Conservation (phyloP, 2,888 invertebrate species). For the Dasysyrphus albostriatus region DNA sequence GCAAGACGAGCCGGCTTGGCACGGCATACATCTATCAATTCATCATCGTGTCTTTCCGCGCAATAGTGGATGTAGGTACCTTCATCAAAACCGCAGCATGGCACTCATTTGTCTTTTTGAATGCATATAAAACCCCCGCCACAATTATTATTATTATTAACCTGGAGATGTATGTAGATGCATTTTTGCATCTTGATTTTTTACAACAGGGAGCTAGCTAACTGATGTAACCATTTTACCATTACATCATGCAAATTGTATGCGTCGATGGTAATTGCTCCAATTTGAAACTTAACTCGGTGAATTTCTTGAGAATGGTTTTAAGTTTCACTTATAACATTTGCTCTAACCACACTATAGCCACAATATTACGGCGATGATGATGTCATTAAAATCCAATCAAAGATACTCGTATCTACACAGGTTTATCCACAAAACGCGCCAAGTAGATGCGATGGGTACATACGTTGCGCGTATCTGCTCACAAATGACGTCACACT, state of each 20-base stretch:
- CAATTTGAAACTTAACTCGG: conserved; percentile 40
- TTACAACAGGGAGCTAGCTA: conserved; percentile 4
- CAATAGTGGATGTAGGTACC: conserved; percentile 38
- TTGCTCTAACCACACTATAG: background rate
- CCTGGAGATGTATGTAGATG: conserved; percentile 45
- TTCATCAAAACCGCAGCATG: conserved; percentile 28
- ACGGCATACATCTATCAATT: conserved; percentile 53
- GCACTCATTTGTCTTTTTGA: conserved; percentile 31
- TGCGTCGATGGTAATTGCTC: conserved; percentile 54
- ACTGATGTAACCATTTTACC: conserved; percentile 64
- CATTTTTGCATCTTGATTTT: conserved; percentile 34
- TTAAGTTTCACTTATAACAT: conserved; percentile 26
- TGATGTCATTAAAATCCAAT: conserved; percentile 30
- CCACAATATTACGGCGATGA: conserved; percentile 25
- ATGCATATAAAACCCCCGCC: conserved; percentile 7
- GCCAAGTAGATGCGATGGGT: conserved; percentile 2
- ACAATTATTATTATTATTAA: conserved; percentile 6
- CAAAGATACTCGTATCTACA: conserved; percentile 22
- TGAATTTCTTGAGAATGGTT: conserved; percentile 28
- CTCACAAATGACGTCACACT: conserved; percentile 53
- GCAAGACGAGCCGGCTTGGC: background rate
- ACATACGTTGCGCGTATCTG: background rate
- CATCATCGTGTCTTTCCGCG: background rate
- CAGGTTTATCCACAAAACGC: conserved; percentile 1
- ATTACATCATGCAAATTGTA: conserved; percentile 60